Evolutionary conservation across 2,797 vertebrate genomes (phyloP), one percentile per base, ranked within the genome.

Genomic region (Neomorphus geoffroyi): DNA sequence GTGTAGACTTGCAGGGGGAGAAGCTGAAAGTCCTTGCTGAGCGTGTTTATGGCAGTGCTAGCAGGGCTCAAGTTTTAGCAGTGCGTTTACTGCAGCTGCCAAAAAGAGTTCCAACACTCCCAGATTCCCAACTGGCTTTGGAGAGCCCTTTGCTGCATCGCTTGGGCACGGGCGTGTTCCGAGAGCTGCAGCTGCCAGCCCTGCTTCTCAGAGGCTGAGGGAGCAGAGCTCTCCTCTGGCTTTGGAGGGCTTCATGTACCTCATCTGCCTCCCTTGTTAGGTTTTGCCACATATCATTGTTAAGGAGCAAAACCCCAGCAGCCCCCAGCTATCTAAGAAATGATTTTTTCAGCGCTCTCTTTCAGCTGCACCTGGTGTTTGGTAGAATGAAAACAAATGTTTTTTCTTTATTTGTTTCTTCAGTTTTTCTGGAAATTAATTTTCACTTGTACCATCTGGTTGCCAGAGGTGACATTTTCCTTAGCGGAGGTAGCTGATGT

Each of bases 381-480:
- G 78, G 67, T 48, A 66, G 89, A 95, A 91, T 23, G 16, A 89
- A 82, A 87, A 39, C 13, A 19, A 87, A n/a, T 45, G 1, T 19
- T 77, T 77, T 60, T 72, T 26, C 14, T 61, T 35, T 43, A 21
- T 61, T 85, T 24, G 27, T 69, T 70, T 82, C n/a, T 80, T 79
- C 30, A n/a, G 58, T 73, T 80, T 95, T 86, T 91, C 85, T 92
- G 80, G 87, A 95, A 94, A 70, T 48, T 30, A 66, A 54, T 80
- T 72, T 90, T 58, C 58, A n/a, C 2, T 65, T 28, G 10, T 0
- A 1, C 79, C 66, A 69, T 60, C 82, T 45, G 46, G 22, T 73
- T 80, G 78, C 91, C 88, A 92, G 83, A 94, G 79, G 81, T 90
- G 92, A 88, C 39, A 23, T 74, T 62, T 88, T 45, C 81, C 5